These are phyloP conservation scores for Chanos chanos DNA, from an alignment of 2,797 vertebrate species.

Conservation along the genomic window DNA sequence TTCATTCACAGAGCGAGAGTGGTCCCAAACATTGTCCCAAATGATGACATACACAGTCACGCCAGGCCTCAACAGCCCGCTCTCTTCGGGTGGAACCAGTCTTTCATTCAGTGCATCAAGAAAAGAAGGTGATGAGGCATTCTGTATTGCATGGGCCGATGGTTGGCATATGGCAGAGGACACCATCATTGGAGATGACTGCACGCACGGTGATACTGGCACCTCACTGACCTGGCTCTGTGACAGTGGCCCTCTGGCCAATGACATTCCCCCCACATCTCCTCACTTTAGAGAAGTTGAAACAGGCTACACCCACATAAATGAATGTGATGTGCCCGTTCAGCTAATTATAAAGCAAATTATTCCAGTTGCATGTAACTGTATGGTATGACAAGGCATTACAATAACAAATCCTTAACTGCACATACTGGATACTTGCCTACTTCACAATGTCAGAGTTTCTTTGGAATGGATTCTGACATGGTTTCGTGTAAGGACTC, in stretches of 20 bases:
- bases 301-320: no score
- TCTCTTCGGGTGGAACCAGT: no score
- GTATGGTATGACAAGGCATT: slow-evolving; percentile 6
- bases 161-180: slow-evolving; percentile 11
- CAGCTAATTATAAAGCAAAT: slow-evolving; percentile 17
- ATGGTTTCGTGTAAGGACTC: slow-evolving; percentile 3
- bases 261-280: slow-evolving; percentile 16
- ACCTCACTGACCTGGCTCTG: slow-evolving; percentile 13
- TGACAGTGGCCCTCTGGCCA: slow-evolving; percentile 12
- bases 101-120: no score
- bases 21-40: no score
- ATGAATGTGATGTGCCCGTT: no score
- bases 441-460: slow-evolving; percentile 16
- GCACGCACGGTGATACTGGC: slow-evolving; percentile 2
- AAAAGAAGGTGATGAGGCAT: neutral
- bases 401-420: no score
- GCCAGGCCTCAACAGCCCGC: no score
- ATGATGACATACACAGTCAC: no score
- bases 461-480: slow-evolving; percentile 26
- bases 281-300: no score
- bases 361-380: slow-evolving; percentile 18
- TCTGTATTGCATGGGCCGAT: slow-evolving; percentile 3
- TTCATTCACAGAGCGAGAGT: slow-evolving; percentile 10
- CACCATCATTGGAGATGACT: slow-evolving; percentile 7
- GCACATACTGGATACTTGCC: neutral